phyloP scores from a whole-genome alignment of 1,140 invertebrate genomes.

The Mylabris phalerata region DNA sequence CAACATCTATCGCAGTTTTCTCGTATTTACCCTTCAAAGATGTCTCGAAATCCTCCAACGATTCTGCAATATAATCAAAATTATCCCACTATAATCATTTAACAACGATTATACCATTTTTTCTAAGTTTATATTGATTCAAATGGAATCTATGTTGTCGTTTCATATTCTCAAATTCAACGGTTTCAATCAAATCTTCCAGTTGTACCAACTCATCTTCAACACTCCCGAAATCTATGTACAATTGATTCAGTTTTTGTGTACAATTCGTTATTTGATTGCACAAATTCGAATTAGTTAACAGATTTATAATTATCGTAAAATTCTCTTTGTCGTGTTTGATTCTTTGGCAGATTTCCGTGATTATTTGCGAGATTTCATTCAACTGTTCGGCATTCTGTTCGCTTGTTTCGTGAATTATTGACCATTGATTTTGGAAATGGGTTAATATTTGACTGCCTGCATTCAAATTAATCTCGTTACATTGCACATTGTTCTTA shows the following conservation, averaged over 20 bases:
- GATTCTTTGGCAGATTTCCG: slow-evolving; percentile 48
- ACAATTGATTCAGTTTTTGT: slow-evolving; percentile 52
- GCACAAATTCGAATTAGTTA: slow-evolving; percentile 52
- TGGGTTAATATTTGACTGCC: slow-evolving; percentile 53
- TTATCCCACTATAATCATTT: too few species aligned
- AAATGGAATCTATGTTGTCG: slow-evolving; percentile 57
- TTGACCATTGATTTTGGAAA: slow-evolving; percentile 59
- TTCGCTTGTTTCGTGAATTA: slow-evolving; percentile 55
- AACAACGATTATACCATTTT: slow-evolving; percentile 47
- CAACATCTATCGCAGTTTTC: slow-evolving; percentile 49
- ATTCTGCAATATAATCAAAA: slow-evolving; percentile 14
- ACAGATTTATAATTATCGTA: slow-evolving; percentile 45
- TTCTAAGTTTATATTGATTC: slow-evolving; percentile 57
- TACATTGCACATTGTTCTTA: slow-evolving; percentile 9
- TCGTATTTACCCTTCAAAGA: slow-evolving; percentile 45
- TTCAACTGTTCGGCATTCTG: slow-evolving; percentile 54
- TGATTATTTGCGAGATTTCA: slow-evolving; percentile 51
- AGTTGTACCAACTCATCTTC: slow-evolving; percentile 54
- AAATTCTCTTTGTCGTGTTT: slow-evolving; percentile 50
- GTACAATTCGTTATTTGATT: slow-evolving; percentile 51
- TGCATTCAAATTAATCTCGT: slow-evolving; percentile 49
- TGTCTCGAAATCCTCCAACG: slow-evolving; percentile 14
- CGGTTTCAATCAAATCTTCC: slow-evolving; percentile 58
- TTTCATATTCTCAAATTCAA: slow-evolving; percentile 55
- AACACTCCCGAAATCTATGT: slow-evolving; percentile 56